Evolutionary conservation across 2,888 invertebrate genomes (phyloP), one percentile per base, ranked within the genome.

Genomic region (Labia minor): DNA sequence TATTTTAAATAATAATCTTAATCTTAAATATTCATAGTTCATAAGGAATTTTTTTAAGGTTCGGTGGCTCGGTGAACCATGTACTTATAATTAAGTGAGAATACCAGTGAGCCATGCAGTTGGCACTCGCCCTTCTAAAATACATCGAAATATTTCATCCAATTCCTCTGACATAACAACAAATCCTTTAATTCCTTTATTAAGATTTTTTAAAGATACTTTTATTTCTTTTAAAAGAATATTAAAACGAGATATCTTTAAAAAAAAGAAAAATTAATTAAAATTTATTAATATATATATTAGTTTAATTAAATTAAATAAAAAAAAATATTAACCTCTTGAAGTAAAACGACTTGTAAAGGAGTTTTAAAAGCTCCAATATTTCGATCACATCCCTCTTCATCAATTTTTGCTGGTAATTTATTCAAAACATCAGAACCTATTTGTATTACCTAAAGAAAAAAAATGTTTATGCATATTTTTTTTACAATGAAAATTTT

Each of bases 151-250:
- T 75, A 92, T 88, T 64, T 86, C 86, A 75, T 95, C 94, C 68
- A 94, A 77, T 73, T 88, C 87, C 0, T 86, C 80, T 0, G 92
- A 91, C 92, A 95, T 93, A 63, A 94, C 87, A 19, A 92, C 88
- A 69, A 92, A 78, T n/a, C 94, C 94, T 74, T 87, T 85, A 70
- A 94, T 92, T 1, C 89, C 92, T 64, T 85, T 87, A 71, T 89
- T 85, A 18, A 95, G 78, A 69, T 90, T 87, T 10, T 78, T 77
- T 66, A 90, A 75, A 62, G 86, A 85, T 1, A 73, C 71, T 21
- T 79, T 79, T 64, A 88, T 87, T 37, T 77, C 76, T 2, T 74
- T 72, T 68, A 89, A 74, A 3, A 89, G 78, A 0, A 73, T 72
- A 74, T 90, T 89, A 75, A 89, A 90, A 1, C 80, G 73, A 68